Base-by-base conservation (phyloP, 2,113 vertebrate species). In the Tragelaphus scriptus region DNA sequence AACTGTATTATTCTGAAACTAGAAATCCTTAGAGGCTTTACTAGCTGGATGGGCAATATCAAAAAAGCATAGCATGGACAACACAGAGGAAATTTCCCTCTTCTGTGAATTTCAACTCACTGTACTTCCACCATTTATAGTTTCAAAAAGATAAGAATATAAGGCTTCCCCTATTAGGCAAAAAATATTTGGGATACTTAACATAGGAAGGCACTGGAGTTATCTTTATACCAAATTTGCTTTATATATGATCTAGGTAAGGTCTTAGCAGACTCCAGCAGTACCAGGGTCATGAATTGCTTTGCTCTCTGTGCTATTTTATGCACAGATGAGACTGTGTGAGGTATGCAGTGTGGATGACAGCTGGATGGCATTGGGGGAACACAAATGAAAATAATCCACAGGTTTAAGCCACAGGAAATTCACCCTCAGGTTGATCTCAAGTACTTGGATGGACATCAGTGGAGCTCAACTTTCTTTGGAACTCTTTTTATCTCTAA, bases 361-460 rank as follows among this genome's bases (percentile, higher is more conserved):
- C 9, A 80, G 26, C 2, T 36, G 8, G 36, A 3, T 13, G n/a
- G 4, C 2, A 5, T 0, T 5, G 7, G 4, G 16, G 56, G 6
- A 96, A 86, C 1, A 4, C 9, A 87, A 85, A 14, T 26, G 26
- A 51, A 80, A 79, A 49, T 40, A n/a, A 71, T 61, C 12, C 15
- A 5, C 12, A 30, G 16, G 15, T 21, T 16, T 51, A 84, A 93
- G 15, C 32, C 23, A 61, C 40, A 30, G 47, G 16, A 59, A 79
- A 32, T 6, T 82, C 53, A 81, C 59, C 8, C 19, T 81, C 25
- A 59, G 26, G 5, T 55, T 65, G 28, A 94, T 28, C 44, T 93
- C 86, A 95, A 59, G 51, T 32, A 75, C 7, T 40, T 44, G 12
- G 32, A 40, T 15, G 68, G 44, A 77, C 28, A 68, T 89, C 36